Percentiles rank a stretch among this genome's conserved stretches.
Conservation (phyloP, 2,113 vertebrate species). For the Odocoileus virginianus region DNA sequence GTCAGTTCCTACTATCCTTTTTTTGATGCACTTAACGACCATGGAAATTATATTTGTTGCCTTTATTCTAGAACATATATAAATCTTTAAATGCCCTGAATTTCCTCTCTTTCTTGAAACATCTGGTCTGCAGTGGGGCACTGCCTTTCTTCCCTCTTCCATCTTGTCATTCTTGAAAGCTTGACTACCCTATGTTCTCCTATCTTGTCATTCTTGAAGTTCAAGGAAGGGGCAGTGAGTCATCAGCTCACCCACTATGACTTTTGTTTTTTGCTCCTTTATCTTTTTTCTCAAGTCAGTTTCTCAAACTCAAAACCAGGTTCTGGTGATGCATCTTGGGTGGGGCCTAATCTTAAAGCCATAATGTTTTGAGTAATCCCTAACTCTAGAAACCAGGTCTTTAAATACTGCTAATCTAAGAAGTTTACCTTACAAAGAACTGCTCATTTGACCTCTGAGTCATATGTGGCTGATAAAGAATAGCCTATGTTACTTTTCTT, state of each 20-base stretch:
- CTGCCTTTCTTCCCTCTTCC: neutral
- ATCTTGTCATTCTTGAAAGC: neutral
- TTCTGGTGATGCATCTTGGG: constrained; percentile 17
- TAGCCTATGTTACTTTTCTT: constrained; percentile 24
- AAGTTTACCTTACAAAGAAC: neutral
- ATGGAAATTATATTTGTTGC: neutral
- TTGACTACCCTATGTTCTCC: neutral
- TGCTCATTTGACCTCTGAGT: constrained; percentile 43
- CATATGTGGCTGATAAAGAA: constrained; percentile 36
- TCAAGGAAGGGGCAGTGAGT: constrained; percentile 46
- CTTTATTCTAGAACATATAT: neutral
- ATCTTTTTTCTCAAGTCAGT: constrained; percentile 38
- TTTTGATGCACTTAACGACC: neutral
- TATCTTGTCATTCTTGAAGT: constrained; percentile 35
- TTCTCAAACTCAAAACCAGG: constrained; percentile 28
- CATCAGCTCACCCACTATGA: neutral
- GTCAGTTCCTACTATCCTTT: neutral
- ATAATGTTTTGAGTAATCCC: constrained; percentile 10
- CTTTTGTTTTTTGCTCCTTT: neutral
- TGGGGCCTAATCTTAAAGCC: constrained; percentile 15
- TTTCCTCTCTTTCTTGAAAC: neutral
- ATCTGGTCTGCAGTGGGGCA: neutral
- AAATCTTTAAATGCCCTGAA: neutral
- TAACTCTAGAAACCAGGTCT: constrained; percentile 12
- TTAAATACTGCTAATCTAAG: constrained; percentile 39